Evolutionary conservation across 2,888 invertebrate genomes (phyloP).

Genomic region (Aquatica leii): DNA sequence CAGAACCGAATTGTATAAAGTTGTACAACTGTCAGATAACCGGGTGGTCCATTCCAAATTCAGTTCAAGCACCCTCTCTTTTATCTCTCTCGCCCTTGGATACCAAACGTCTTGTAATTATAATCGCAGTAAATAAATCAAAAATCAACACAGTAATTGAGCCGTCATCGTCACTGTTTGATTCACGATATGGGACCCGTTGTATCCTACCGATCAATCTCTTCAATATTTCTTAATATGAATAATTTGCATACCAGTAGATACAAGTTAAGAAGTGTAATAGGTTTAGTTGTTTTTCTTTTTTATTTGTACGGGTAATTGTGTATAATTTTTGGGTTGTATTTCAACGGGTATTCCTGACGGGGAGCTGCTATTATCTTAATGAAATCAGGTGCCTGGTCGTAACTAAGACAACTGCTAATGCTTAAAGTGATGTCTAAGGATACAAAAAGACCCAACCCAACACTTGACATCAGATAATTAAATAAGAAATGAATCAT

Average conservation of each 20-base stretch:
- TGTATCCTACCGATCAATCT: conserved; percentile 23
- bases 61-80: conserved; percentile 28
- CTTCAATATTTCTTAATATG: conserved; percentile 39
- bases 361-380: conserved; percentile 35
- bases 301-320: conserved; percentile 18
- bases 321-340: conserved; percentile 9
- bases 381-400: conserved; percentile 35
- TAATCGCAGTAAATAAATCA: conserved; percentile 30
- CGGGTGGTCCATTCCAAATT: conserved; percentile 31
- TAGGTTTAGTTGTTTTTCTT: conserved; percentile 27
- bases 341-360: conserved; percentile 5
- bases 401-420: conserved; percentile 30
- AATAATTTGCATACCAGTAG: conserved; percentile 37
- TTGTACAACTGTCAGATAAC: conserved; percentile 25
- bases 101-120: conserved; percentile 24
- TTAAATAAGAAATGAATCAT: conserved; percentile 38
- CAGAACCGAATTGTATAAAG: conserved; percentile 19
- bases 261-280: conserved; percentile 25
- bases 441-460: conserved; percentile 33
- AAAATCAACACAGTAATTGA: conserved; percentile 34
- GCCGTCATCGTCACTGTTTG: conserved; percentile 27
- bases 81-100: conserved; percentile 20
- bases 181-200: conserved; percentile 23
- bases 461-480: conserved; percentile 38
- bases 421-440: conserved; percentile 29